These are phyloP conservation scores for Plagiodera versicolora DNA, from an alignment of 2,888 invertebrate genomes.

Conservation along the genomic window DNA sequence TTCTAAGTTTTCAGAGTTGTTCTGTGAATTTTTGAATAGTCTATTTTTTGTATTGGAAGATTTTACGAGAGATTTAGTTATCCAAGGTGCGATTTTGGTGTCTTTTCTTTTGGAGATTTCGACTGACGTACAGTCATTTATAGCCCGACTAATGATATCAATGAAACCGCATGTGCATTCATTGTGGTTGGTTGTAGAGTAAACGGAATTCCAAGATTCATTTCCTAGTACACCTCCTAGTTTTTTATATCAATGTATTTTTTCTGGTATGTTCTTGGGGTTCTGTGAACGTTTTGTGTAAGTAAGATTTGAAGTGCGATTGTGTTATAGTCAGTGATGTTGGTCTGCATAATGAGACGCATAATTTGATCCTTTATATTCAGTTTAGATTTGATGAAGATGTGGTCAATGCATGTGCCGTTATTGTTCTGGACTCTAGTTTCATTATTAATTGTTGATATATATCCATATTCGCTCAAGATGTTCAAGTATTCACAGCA, in stretches of 20 bases:
- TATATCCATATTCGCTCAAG: neutral
- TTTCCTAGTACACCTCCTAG: neutral
- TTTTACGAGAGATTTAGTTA: neutral
- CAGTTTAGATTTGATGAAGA: neutral
- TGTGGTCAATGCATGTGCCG: neutral
- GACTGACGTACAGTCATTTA: neutral
- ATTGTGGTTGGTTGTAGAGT: neutral
- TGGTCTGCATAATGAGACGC: neutral
- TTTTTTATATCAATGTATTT: neutral
- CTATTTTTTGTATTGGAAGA: neutral
- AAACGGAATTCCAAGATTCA: neutral
- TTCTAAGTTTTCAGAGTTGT: neutral
- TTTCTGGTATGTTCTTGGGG: neutral
- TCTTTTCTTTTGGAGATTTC: neutral
- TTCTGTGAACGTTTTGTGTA: neutral
- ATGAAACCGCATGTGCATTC: neutral
- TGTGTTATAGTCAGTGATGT: neutral
- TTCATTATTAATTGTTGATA: conserved; percentile 1
- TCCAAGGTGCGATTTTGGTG: neutral
- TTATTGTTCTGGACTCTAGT: neutral
- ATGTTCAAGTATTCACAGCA: neutral
- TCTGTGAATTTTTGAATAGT: neutral
- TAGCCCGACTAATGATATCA: neutral
- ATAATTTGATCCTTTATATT: neutral
- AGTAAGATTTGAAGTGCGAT: neutral